A percentile compares a stretch with the other conserved stretches of the same genome.
phyloP scores from a whole-genome alignment of 2,113 vertebrate genomes.

The Cebus imitator region DNA sequence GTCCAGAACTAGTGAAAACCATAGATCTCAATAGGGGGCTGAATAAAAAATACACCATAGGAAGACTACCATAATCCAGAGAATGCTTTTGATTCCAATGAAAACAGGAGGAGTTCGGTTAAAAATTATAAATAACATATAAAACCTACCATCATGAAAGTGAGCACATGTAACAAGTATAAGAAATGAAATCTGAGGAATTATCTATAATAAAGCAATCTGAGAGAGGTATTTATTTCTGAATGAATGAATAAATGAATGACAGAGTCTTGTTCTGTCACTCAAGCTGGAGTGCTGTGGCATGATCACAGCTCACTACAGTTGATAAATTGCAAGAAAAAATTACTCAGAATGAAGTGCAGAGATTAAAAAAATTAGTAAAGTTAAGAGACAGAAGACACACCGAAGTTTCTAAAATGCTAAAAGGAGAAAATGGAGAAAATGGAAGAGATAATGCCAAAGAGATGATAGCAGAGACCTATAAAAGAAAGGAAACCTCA shows the following conservation, averaged over 20 bases:
- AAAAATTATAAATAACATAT: not conserved
- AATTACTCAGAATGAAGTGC: not conserved
- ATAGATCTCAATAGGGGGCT: not conserved
- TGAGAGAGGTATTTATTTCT: not conserved
- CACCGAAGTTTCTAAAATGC: not conserved
- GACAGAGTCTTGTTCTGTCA: too few species aligned
- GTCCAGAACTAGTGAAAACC: constrained; percentile 19
- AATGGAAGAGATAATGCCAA: not conserved
- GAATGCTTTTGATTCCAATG: not conserved
- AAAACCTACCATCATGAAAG: not conserved
- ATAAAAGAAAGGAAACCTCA: not conserved
- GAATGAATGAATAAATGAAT: too few species aligned
- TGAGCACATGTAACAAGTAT: not conserved
- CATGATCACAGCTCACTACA: not conserved
- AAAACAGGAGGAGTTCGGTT: not conserved
- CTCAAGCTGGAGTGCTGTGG: too few species aligned
- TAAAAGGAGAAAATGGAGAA: not conserved
- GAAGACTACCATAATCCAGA: constrained; percentile 5
- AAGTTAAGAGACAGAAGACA: not conserved
- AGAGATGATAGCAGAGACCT: not conserved
- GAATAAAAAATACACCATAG: not conserved
- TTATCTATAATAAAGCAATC: not conserved
- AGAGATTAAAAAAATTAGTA: not conserved
- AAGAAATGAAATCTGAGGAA: not conserved
- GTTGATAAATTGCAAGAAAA: not conserved